Conservation (phyloP, 2,888 invertebrate species). For the Dilophus febrilis region DNA sequence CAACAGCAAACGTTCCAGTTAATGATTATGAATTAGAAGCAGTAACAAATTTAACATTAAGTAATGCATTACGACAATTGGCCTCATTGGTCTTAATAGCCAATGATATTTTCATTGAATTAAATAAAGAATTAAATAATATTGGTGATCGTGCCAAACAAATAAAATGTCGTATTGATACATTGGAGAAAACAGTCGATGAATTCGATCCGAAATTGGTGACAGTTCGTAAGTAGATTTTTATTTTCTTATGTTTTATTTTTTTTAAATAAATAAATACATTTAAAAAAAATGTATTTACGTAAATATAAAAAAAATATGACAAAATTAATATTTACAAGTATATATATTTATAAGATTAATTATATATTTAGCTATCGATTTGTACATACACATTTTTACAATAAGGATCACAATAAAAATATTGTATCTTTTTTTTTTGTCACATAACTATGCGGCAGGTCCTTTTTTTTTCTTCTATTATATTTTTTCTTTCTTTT, state of each 20-base stretch:
- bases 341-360: too few relatives aligned
- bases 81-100: constrained; percentile 69
- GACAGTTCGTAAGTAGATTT: constrained; percentile 74
- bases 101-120: constrained; percentile 70
- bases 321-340: too few relatives aligned
- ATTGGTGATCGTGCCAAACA: constrained; percentile 56
- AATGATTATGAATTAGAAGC: constrained; percentile 66
- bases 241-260: constrained; percentile 9
- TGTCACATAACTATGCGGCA: too few relatives aligned
- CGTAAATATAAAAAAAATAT: too few relatives aligned
- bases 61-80: constrained; percentile 68
- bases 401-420: too few relatives aligned
- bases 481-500: too few relatives aligned
- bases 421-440: too few relatives aligned
- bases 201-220: constrained; percentile 70
- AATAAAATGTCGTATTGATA: constrained; percentile 50
- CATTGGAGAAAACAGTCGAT: constrained; percentile 52
- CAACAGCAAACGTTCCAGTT: constrained; percentile 31
- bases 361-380: too few relatives aligned
- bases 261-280: constrained; percentile 10
- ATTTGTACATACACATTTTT: too few relatives aligned
- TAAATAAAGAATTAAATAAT: constrained; percentile 55
- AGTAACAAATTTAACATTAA: constrained; percentile 71
- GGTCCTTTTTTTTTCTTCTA: too few relatives aligned
- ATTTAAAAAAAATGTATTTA: too few relatives aligned